phyloP scores from a whole-genome alignment of 2,888 invertebrate genomes.

The Terebella lapidaria region DNA sequence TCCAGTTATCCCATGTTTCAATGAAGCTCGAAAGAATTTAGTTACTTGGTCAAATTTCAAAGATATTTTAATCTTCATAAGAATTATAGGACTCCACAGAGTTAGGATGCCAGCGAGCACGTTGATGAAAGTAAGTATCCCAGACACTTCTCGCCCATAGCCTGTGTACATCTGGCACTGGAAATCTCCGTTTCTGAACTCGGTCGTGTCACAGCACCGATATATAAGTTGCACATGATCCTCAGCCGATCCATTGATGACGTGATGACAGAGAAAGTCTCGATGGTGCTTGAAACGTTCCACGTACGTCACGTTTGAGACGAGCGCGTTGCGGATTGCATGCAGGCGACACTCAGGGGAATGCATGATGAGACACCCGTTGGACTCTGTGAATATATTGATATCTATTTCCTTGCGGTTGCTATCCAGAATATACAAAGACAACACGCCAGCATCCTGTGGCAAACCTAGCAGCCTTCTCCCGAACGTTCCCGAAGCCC shows the following conservation, averaged over 20 bases:
- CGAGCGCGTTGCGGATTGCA: constrained; percentile 20
- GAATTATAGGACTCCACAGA: constrained; percentile 25
- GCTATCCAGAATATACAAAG: constrained; percentile 22
- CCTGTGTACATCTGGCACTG: constrained; percentile 17
- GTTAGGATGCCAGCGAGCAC: constrained; percentile 23
- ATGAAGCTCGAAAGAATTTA: constrained; percentile 29
- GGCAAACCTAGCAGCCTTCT: constrained; percentile 25
- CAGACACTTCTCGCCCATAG: constrained; percentile 12
- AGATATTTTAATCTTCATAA: constrained; percentile 22
- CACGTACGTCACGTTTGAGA: constrained; percentile 21
- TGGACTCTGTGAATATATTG: constrained; percentile 11
- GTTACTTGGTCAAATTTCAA: constrained; percentile 24
- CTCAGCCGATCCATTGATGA: constrained; percentile 14
- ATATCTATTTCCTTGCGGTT: constrained; percentile 15
- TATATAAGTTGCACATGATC: constrained; percentile 17
- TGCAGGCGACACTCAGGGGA: constrained; percentile 25
- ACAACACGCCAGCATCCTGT: constrained; percentile 26
- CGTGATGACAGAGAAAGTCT: constrained; percentile 25
- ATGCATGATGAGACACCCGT: constrained; percentile 19
- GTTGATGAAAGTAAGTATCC: constrained; percentile 19
- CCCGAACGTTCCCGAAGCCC: constrained; percentile 22
- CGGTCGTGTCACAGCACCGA: constrained; percentile 24
- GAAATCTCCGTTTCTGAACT: constrained; percentile 16
- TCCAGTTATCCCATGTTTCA: constrained; percentile 31
- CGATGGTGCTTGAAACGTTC: constrained; percentile 13